Base-by-base conservation (phyloP, 2,888 invertebrate genomes). In the Arrhopalites spinosus region DNA sequence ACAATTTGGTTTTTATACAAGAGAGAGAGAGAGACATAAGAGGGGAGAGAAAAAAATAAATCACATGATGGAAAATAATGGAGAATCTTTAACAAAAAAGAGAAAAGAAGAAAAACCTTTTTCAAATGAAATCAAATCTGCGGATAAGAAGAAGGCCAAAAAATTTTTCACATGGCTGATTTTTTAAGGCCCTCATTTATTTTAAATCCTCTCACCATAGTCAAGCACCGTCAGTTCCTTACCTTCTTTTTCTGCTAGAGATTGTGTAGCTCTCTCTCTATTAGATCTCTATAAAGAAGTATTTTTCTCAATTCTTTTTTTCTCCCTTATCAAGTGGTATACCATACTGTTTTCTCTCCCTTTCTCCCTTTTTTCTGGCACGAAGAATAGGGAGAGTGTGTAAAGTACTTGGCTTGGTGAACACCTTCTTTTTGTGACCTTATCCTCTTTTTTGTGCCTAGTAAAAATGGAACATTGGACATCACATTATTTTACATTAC, bases 401-500 rank as follows among this genome's bases (percentile, higher is more conserved):
- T 23, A 30, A 43, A 43, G 63, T 20, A 43, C 23, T 59, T 59
- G 25, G 25, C 59, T 23, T 1, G 2, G 11, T 8, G 23, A 59
- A 25, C 25, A 8, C 20, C 59, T 59, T 56, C 29, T 29, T 43
- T n/a, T 71, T 11, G 59, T 71, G 70, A 70, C 70, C 71, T 71
- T 17, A 59, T 71, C 71, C 69, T 70, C 30, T 69, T 27, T 2
- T 2, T 15, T 47, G 47, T 20, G 27, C 23, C 25, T 23, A 43
- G 25, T 53, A 25, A 69, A 69, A 69, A 69, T 69, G 56, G 50
- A 56, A 30, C 56, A 56, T 29, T 53, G 56, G 53, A 30, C 56
- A 69, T 56, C 56, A 47, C 56, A 69, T 69, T 69, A 69, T 69
- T 69, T 69, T 56, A 69, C 25, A 69, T 69, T 53, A 69, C 68